Conservation (phyloP, 2,888 invertebrate species). For the Lepetodrilus schrolli region DNA sequence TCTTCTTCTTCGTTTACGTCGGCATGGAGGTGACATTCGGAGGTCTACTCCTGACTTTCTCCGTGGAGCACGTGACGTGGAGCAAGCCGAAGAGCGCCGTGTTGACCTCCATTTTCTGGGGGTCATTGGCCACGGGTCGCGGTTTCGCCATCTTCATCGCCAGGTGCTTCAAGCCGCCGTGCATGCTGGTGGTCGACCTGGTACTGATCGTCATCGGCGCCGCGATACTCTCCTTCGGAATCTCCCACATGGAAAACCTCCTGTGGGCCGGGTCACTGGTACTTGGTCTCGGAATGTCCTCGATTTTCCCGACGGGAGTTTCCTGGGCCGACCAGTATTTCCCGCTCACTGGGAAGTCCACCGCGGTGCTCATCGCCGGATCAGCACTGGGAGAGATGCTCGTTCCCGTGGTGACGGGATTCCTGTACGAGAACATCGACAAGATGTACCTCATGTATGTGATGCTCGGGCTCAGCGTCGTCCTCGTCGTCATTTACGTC, state of each 20-base stretch:
- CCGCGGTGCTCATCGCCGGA: constrained; percentile 75
- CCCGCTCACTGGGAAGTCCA: constrained; percentile 75
- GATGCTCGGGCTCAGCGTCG: constrained; percentile 60
- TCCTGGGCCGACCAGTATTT: constrained; percentile 76
- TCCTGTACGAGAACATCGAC: constrained; percentile 68
- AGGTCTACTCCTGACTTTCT: constrained; percentile 75
- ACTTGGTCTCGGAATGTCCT: constrained; percentile 76
- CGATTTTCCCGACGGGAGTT: constrained; percentile 76
- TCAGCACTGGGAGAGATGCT: constrained; percentile 76
- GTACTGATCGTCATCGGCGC: constrained; percentile 68
- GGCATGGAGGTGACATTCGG: constrained; percentile 76
- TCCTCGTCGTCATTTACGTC: constrained; percentile 65
- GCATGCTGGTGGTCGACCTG: constrained; percentile 74
- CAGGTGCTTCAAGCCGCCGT: constrained; percentile 70
- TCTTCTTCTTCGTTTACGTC: constrained; percentile 75
- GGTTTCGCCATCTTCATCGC: constrained; percentile 75
- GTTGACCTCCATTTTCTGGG: constrained; percentile 76
- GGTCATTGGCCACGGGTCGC: constrained; percentile 74
- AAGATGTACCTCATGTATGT: constrained; percentile 74
- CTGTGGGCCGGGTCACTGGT: constrained; percentile 75
- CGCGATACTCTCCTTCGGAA: constrained; percentile 68
- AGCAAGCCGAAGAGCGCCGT: constrained; percentile 70
- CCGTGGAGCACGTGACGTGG: constrained; percentile 69
- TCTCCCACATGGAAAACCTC: constrained; percentile 56
- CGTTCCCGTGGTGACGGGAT: constrained; percentile 73